A percentile compares a stretch with the other conserved stretches of the same genome.
phyloP scores from a whole-genome alignment of 1,140 invertebrate genomes.

The Phenacoccus solenopsis region DNA sequence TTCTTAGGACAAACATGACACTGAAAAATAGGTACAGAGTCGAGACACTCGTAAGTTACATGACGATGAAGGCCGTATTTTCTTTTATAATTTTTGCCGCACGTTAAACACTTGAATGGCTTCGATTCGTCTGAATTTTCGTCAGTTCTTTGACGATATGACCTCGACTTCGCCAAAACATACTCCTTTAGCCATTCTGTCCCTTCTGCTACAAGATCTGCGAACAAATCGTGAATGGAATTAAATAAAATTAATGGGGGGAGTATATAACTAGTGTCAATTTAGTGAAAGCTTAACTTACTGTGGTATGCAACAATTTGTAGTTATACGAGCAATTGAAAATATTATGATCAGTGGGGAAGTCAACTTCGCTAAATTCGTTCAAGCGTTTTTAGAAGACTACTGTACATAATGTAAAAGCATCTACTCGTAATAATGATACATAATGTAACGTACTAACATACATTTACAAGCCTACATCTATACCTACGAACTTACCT shows the following conservation, averaged over 20 bases:
- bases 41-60: slow-evolving; percentile 22
- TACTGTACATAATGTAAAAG: too few species aligned
- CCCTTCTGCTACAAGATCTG: neutral
- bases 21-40: slow-evolving; percentile 47
- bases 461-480: too few species aligned
- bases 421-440: neutral
- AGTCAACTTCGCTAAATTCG: too few species aligned
- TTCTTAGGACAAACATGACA: slow-evolving; percentile 51
- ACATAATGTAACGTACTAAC: neutral
- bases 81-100: slow-evolving; percentile 22
- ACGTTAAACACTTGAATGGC: slow-evolving; percentile 18
- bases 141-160: neutral
- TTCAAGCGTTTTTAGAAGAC: too few species aligned
- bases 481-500: too few species aligned
- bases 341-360: too few species aligned
- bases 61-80: slow-evolving; percentile 20
- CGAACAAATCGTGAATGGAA: too few species aligned
- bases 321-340: too few species aligned
- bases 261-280: too few species aligned
- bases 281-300: too few species aligned
- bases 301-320: too few species aligned
- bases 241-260: too few species aligned
- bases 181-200: slow-evolving; percentile 6
- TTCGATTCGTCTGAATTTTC: neutral
- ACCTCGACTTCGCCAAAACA: neutral